Conservation (phyloP, 2,113 vertebrate species). For the Phyllostomus discolor region DNA sequence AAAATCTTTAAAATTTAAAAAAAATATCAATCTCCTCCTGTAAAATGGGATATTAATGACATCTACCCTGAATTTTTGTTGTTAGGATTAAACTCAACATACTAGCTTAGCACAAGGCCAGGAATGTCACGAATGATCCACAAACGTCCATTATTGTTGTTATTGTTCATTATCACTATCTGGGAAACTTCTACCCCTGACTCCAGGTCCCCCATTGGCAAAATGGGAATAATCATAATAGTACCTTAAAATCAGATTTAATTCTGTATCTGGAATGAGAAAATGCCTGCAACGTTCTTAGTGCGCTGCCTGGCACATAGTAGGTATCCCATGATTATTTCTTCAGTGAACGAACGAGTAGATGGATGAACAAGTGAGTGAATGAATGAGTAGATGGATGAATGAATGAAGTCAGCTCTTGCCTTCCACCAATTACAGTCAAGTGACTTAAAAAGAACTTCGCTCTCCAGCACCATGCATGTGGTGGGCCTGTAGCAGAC, state of each 20-base stretch:
- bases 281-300: neutral
- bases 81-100: neutral
- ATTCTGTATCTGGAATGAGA: neutral
- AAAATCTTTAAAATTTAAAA: no score
- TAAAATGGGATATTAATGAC: neutral
- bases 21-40: neutral
- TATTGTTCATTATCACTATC: slow-evolving; percentile 4
- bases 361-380: neutral
- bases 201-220: neutral
- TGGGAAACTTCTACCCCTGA: neutral
- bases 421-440: neutral
- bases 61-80: neutral
- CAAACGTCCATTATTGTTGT: slow-evolving; percentile 2
- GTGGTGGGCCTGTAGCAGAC: neutral
- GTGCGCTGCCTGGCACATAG: neutral
- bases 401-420: neutral
- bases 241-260: slow-evolving; percentile 12
- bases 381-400: neutral
- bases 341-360: neutral
- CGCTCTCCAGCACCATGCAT: neutral
- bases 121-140: neutral
- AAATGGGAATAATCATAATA: neutral
- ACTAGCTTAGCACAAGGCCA: neutral
- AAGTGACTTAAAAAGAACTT: neutral
- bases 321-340: neutral